Conservation (phyloP, 2,888 invertebrate genomes). For the Invenusta paracnida region DNA sequence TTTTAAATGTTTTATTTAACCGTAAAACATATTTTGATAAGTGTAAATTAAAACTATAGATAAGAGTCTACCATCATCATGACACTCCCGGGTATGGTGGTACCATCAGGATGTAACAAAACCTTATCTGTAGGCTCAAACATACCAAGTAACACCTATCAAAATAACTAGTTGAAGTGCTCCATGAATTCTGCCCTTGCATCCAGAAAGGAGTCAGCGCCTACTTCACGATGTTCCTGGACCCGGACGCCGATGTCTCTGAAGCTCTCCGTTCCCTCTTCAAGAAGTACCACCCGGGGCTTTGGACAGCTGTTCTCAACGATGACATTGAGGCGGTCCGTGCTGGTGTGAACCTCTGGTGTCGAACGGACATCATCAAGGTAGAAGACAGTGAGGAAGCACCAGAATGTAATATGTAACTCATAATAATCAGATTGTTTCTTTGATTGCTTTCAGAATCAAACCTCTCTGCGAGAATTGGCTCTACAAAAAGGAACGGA, state of each 20-base stretch:
- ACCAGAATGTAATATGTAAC: no score
- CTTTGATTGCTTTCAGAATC: neutral
- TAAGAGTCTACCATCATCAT: no score
- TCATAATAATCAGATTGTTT: no score
- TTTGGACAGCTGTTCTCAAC: slow-evolving; percentile 33
- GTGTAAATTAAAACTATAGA: no score
- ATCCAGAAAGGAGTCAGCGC: neutral
- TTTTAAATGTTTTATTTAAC: no score
- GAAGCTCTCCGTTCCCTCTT: neutral
- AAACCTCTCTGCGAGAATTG: neutral
- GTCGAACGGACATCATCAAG: slow-evolving; percentile 36
- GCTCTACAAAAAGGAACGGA: neutral
- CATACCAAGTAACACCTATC: no score
- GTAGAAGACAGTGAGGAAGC: neutral
- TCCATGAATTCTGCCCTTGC: neutral
- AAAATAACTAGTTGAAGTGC: no score
- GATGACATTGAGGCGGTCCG: slow-evolving; percentile 31
- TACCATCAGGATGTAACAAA: no score
- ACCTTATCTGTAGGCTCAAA: no score
- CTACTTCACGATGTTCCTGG: neutral
- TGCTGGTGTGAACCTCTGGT: slow-evolving; percentile 31
- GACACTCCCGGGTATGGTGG: no score
- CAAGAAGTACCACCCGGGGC: slow-evolving; percentile 4
- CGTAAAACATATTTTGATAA: no score
- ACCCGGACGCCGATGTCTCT: neutral